Evolutionary conservation across 2,888 invertebrate species (phyloP).

Genomic region (Leptodirus hochenwartii): DNA sequence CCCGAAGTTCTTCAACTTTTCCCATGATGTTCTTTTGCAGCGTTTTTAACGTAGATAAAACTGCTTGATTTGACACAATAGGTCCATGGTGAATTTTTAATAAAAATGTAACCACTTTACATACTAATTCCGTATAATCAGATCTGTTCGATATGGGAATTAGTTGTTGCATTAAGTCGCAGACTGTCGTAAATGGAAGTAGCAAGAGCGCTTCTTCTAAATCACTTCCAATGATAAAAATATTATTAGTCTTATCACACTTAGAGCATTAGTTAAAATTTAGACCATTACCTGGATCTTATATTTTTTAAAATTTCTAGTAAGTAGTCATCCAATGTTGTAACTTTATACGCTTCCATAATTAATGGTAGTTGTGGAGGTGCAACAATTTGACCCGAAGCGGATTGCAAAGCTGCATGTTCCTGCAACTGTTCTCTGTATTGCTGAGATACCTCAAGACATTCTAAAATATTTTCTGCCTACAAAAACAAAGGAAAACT

Average conservation of each 20-base stretch:
- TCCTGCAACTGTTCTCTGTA: conserved; percentile 40
- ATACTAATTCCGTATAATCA: conserved; percentile 57
- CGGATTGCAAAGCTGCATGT: conserved; percentile 22
- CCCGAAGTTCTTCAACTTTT: conserved; percentile 40
- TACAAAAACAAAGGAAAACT: conserved; percentile 15
- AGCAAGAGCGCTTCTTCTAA: conserved; percentile 77
- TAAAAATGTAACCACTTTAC: conserved; percentile 59
- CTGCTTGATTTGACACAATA: conserved; percentile 49
- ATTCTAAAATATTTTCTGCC: conserved; percentile 86
- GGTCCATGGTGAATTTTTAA: conserved; percentile 61
- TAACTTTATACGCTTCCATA: conserved; percentile 62
- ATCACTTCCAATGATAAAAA: conserved; percentile 42
- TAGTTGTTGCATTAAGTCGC: conserved; percentile 56
- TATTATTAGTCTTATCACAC: conserved; percentile 5
- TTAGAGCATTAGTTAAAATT: conserved; percentile 2
- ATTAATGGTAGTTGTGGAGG: conserved; percentile 52
- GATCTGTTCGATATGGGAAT: conserved; percentile 47
- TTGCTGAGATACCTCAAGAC: conserved; percentile 56
- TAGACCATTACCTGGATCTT: conserved; percentile 51
- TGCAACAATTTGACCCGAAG: conserved; percentile 22
- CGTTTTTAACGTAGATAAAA: conserved; percentile 46
- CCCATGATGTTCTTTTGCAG: conserved; percentile 36
- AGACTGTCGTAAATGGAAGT: conserved; percentile 66
- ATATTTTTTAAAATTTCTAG: conserved; percentile 61
- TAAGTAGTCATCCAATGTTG: conserved; percentile 61